A percentile compares a stretch with the other conserved stretches of the same genome.
These are phyloP conservation scores for Bembecia ichneumoniformis DNA, from an alignment of 2,888 invertebrate genomes.

Conservation along the genomic window DNA sequence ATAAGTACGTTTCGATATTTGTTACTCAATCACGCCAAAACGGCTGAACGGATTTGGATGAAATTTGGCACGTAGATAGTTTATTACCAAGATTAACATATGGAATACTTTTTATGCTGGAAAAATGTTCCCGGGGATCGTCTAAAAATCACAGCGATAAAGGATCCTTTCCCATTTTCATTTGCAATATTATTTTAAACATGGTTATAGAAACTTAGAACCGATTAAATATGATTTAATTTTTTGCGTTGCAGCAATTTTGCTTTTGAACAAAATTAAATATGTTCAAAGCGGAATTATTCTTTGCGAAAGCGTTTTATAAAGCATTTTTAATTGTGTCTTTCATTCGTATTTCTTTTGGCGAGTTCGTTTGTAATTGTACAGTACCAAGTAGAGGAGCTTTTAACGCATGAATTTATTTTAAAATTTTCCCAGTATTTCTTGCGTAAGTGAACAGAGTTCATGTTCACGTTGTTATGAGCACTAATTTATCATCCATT, in stretches of 20 bases:
- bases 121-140: no score
- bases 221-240: neutral
- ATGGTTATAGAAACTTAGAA: neutral
- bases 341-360: neutral
- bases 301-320: neutral
- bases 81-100: no score
- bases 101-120: no score
- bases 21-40: no score
- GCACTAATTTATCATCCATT: no score
- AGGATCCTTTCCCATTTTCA: neutral
- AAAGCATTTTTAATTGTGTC: neutral
- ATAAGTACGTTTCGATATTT: no score
- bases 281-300: neutral
- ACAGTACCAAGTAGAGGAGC: neutral
- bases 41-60: no score
- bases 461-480: no score
- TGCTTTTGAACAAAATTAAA: neutral
- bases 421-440: no score
- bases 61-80: no score
- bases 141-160: no score
- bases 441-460: no score
- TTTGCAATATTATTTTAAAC: neutral
- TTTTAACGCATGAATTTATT: neutral
- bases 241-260: neutral
- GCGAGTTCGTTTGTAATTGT: neutral